These are phyloP conservation scores for Pyxicephalus adspersus DNA, from an alignment of 2,113 vertebrate species.

Conservation along the genomic window DNA sequence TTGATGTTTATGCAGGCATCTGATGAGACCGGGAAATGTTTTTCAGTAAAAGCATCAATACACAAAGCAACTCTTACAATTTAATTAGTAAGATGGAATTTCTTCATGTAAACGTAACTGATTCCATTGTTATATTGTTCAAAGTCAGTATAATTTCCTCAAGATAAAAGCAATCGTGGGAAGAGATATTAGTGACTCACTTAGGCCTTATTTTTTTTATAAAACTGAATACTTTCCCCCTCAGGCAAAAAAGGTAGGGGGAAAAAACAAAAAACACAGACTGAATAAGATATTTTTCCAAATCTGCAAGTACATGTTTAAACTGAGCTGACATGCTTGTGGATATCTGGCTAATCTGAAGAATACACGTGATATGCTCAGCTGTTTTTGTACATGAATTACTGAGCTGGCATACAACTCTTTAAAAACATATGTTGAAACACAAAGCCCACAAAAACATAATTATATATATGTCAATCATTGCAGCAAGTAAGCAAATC, in stretches of 20 bases:
- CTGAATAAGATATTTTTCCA: not conserved
- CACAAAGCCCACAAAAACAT: slow-evolving; percentile 17
- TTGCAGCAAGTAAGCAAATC: not conserved
- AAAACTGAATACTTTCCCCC: slow-evolving; percentile 2
- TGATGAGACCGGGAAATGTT: not conserved
- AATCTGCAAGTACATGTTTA: slow-evolving; percentile 26
- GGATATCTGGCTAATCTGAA: slow-evolving; percentile 2
- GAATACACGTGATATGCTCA: slow-evolving; percentile 8
- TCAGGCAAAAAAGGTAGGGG: not conserved
- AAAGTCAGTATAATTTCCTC: not conserved
- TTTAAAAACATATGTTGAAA: slow-evolving; percentile 29
- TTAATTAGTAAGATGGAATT: slow-evolving; percentile 6
- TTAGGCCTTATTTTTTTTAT: not conserved
- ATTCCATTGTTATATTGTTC: slow-evolving; percentile 9
- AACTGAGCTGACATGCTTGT: slow-evolving; percentile 27
- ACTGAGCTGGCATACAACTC: slow-evolving; percentile 12
- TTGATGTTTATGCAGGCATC: not conserved
- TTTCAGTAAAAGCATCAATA: not conserved
- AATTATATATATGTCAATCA: slow-evolving; percentile 22
- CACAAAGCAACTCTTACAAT: slow-evolving; percentile 13
- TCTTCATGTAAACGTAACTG: slow-evolving; percentile 1
- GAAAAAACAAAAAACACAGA: slow-evolving; percentile 9
- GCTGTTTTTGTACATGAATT: not conserved
- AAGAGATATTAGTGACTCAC: slow-evolving; percentile 15
- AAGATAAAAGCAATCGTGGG: slow-evolving; percentile 3